Base-by-base conservation (phyloP, 1,140 invertebrate species). In the Drosophila sucinea region DNA sequence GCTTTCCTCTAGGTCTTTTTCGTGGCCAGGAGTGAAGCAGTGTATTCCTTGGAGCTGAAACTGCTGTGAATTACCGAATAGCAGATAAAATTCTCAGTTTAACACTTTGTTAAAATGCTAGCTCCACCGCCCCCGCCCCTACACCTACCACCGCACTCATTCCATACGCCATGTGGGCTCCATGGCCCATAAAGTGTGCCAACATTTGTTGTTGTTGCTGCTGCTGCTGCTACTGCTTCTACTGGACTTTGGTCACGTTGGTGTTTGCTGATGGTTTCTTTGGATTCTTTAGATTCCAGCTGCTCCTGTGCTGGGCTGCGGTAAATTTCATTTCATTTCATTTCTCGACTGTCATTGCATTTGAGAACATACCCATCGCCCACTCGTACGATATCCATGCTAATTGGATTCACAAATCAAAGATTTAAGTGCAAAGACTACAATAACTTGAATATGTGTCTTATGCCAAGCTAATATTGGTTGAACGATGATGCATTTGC, bases 11-110 rank as follows among this genome's bases (percentile, higher is more conserved):
- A 17, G 11, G 40, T 51, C 7, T 67, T 67, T 77, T 71, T 58
- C 57, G 57, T 54, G 70, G 55, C 47, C 4, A 4, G 60, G 60
- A 54, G 56, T 67, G 60, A 29, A 47, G 67, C 73, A 63, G 69
- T 63, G 68, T 87, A 82, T 86, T 86, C 83, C 71, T 86, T 83
- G 69, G 83, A 89, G 79, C 60, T 76, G n/a, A 29, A 25, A 30
- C 35, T 65, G 72, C 73, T 70, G 77, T 85, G 82, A 85, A 81
- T 84, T 87, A 84, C 84, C 80, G 77, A 84, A 89, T 73, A 69
- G 84, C 85, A 90, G 84, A 89, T 89, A 89, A 89, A 89, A 89
- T 89, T 89, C 84, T 89, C 84, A 89, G 80, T 89, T 89, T 89
- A 89, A 89, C 84, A 89, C 81, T 89, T 89, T 90, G 85, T 90